Conservation (phyloP, 92 coral and sea anemone genomes). For the Umimayanthus chanpuru region DNA sequence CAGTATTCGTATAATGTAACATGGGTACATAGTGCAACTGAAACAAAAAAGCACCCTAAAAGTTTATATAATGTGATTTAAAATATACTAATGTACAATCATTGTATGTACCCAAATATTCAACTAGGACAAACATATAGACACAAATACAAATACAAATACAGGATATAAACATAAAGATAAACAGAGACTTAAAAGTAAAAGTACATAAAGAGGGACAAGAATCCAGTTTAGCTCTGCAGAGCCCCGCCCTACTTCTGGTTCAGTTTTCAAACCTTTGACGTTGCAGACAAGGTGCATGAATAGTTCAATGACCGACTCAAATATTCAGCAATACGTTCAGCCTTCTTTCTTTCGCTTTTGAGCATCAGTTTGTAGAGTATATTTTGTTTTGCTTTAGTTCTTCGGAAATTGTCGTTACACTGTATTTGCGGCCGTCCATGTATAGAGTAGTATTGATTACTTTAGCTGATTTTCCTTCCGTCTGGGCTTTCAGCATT, state of each 20-base stretch:
- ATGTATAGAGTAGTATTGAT: conserved; percentile 1
- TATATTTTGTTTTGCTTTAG: neutral
- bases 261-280: conserved; percentile 1
- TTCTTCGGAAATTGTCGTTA: neutral
- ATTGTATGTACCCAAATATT: neutral
- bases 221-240: neutral
- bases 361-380: neutral
- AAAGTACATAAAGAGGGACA: neutral
- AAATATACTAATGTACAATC: neutral
- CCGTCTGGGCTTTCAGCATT: conserved; percentile 9
- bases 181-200: neutral
- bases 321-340: conserved; percentile 2
- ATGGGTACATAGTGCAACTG: too few species aligned
- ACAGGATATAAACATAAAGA: neutral
- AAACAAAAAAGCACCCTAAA: too few species aligned
- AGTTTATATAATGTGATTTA: too few species aligned
- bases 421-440: neutral
- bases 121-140: neutral
- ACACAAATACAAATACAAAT: neutral
- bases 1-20: too few species aligned
- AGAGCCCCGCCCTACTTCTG: conserved; percentile 3
- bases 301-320: neutral
- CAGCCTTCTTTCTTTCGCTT: conserved; percentile 9
- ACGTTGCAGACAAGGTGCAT: conserved; percentile 4
- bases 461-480: conserved; percentile 6